These are phyloP conservation scores for Microctenopoma stevenorrisi DNA, from an alignment of 2,797 vertebrate species.

Conservation along the genomic window DNA sequence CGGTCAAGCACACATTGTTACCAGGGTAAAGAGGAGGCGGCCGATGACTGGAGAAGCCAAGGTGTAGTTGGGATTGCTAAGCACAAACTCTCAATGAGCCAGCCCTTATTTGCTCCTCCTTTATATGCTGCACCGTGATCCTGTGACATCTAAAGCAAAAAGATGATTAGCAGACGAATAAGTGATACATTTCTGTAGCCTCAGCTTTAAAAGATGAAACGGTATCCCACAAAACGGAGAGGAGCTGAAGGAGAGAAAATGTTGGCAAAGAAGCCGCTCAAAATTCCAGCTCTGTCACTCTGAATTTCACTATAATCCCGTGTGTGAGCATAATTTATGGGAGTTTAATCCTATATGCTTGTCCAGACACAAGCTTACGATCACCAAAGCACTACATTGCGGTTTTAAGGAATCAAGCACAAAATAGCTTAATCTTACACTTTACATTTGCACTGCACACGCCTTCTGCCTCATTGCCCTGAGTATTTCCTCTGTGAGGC, in stretches of 20 bases:
- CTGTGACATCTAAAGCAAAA: slow-evolving; percentile 2
- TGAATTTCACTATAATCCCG: slow-evolving; percentile 30
- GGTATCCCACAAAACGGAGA: slow-evolving; percentile 10
- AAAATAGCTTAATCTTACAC: slow-evolving; percentile 9
- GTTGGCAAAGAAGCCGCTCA: slow-evolving; percentile 12
- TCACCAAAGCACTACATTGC: slow-evolving; percentile 10
- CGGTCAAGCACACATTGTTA: slow-evolving; percentile 13
- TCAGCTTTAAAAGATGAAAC: not conserved
- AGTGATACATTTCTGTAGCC: not conserved
- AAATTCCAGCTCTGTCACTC: slow-evolving; percentile 15
- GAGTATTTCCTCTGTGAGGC: slow-evolving; percentile 4
- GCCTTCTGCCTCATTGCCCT: slow-evolving; percentile 1
- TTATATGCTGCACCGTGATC: not conserved
- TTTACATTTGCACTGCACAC: slow-evolving; percentile 9
- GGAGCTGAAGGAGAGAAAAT: slow-evolving; percentile 8
- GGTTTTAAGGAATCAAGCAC: slow-evolving; percentile 1
- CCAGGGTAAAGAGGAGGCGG: not conserved
- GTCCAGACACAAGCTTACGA: slow-evolving; percentile 23
- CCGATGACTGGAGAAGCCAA: not conserved
- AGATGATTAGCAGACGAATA: not conserved
- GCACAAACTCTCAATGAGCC: slow-evolving; percentile 18
- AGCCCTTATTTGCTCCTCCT: not conserved
- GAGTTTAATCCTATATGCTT: slow-evolving; percentile 41
- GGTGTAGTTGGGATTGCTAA: slow-evolving; percentile 8
- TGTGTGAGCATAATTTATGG: slow-evolving; percentile 18